Evolutionary conservation across 2,888 invertebrate genomes (phyloP).

Genomic region (Scotopteryx bipunctaria): DNA sequence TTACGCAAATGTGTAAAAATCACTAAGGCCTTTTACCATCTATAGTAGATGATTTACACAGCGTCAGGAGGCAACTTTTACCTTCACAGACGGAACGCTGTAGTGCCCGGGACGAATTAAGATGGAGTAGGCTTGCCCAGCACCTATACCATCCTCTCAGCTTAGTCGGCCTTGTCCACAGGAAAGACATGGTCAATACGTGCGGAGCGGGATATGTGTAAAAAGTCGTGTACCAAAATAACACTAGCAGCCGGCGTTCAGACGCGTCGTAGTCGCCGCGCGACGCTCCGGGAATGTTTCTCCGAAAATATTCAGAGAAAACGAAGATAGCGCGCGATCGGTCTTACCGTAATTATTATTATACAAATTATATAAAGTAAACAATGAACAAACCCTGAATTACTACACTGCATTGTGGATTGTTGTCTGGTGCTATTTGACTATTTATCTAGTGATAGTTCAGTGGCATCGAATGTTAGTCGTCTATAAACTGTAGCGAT

Average conservation of each 20-base stretch:
- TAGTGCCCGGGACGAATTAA: no score
- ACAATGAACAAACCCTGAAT: conserved; percentile 24
- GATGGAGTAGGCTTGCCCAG: no score
- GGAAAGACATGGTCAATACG: no score
- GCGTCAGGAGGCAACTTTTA: no score
- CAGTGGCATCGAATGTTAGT: not conserved
- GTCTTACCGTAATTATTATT: conserved; percentile 24
- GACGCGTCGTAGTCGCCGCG: conserved; percentile 44
- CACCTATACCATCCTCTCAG: no score
- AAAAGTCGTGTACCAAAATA: conserved; percentile 52
- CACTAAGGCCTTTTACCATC: no score
- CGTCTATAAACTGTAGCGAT: conserved; percentile 47
- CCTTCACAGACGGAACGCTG: no score
- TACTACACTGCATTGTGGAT: not conserved
- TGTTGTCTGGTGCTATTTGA: no score
- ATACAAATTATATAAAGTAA: conserved; percentile 37
- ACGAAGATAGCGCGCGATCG: conserved; percentile 39
- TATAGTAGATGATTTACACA: no score
- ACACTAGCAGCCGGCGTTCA: conserved; percentile 46
- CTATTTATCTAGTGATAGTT: not conserved
- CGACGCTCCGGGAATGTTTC: conserved; percentile 47
- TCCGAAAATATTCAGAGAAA: conserved; percentile 50
- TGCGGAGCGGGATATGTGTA: no score
- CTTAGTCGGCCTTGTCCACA: no score
- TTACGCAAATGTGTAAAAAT: conserved; percentile 51